Evolutionary conservation across 2,797 vertebrate genomes (phyloP).

Genomic region (Schizopygopsis pylzovi): DNA sequence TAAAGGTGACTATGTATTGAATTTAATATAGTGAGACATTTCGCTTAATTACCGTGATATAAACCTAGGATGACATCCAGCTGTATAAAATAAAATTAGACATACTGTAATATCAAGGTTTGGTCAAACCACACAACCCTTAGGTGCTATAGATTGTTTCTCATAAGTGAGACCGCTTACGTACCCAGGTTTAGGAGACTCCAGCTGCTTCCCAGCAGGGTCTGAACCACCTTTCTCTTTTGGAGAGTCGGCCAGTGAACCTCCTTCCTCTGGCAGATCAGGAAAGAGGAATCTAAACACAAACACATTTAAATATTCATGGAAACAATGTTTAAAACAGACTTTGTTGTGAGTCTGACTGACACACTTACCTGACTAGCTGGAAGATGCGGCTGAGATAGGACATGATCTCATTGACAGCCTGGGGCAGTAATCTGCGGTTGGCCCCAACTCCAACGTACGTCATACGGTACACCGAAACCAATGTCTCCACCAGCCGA

Average conservation of each 20-base stretch:
- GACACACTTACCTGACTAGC: constrained; percentile 84
- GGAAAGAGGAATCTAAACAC: constrained; percentile 91
- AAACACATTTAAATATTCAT: constrained; percentile 15
- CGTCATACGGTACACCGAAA: constrained; percentile 97
- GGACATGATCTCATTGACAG: constrained; percentile 94
- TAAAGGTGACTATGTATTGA: no score
- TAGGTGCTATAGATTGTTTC: neutral
- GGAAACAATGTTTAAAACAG: neutral
- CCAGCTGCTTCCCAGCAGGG: constrained; percentile 73
- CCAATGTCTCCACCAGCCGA: constrained; percentile 89
- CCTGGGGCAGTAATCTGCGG: constrained; percentile 90
- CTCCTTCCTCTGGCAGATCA: constrained; percentile 95
- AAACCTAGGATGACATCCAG: neutral
- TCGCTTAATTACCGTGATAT: no score
- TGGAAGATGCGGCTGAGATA: constrained; percentile 94
- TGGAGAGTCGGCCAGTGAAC: constrained; percentile 80
- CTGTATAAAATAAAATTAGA: neutral
- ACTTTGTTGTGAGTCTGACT: neutral
- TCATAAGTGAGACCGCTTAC: neutral
- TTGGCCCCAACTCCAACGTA: constrained; percentile 97
- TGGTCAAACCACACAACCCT: neutral
- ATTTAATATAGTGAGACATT: no score
- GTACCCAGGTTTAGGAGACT: constrained; percentile 89
- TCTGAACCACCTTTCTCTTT: constrained; percentile 74
- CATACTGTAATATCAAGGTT: neutral